Evolutionary conservation across 2,888 invertebrate genomes (phyloP).

Genomic region (Odontocolon sp.): DNA sequence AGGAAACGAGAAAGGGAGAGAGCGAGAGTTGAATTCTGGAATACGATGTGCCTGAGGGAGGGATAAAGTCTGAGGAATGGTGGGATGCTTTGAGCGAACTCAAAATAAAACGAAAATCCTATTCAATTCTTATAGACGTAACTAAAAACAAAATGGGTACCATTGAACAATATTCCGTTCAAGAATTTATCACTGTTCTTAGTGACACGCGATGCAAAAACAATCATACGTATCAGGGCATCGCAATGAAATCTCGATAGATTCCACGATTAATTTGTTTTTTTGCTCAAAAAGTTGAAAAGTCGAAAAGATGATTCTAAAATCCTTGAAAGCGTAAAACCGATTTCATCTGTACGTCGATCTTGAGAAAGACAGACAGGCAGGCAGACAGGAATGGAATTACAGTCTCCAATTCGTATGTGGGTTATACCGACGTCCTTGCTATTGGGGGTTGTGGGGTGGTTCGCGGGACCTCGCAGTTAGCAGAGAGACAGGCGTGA

Average conservation of each 20-base stretch:
- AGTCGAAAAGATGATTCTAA: neutral
- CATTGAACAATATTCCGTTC: too few species aligned
- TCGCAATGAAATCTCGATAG: too few species aligned
- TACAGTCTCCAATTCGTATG: slow-evolving; percentile 62
- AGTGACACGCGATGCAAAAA: too few species aligned
- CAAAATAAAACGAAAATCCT: slow-evolving; percentile 1
- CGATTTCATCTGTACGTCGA: slow-evolving; percentile 19
- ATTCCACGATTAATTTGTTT: neutral
- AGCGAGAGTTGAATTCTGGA: slow-evolving; percentile 67
- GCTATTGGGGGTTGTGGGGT: slow-evolving; percentile 49
- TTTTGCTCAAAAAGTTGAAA: neutral
- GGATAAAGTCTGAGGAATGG: neutral
- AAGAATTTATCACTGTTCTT: too few species aligned
- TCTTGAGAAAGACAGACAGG: slow-evolving; percentile 45
- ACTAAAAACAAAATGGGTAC: too few species aligned
- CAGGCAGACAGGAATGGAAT: slow-evolving; percentile 57
- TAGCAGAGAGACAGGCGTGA: slow-evolving; percentile 39
- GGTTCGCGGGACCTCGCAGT: slow-evolving; percentile 47
- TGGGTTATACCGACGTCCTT: slow-evolving; percentile 60
- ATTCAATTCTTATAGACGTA: neutral
- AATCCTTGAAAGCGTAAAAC: slow-evolving; percentile 10
- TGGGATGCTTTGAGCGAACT: slow-evolving; percentile 5
- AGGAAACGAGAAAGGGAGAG: slow-evolving; percentile 50
- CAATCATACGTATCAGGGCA: too few species aligned
- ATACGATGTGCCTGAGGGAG: slow-evolving; percentile 28